Evolutionary conservation across 2,797 vertebrate genomes (phyloP).

Genomic region (Nannoperca obscura): DNA sequence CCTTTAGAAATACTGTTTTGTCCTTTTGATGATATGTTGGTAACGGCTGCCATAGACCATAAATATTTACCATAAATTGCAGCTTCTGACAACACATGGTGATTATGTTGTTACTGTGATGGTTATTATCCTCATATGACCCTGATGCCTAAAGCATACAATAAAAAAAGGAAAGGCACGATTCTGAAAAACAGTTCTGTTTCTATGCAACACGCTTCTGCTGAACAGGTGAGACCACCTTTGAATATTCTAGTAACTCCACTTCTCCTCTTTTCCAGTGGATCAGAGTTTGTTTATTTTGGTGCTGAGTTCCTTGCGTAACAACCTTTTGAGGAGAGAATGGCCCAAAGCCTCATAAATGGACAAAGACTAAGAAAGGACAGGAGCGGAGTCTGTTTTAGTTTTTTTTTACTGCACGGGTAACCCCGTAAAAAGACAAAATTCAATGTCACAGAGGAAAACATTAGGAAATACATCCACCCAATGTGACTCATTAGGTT

Average conservation of each 20-base stretch:
- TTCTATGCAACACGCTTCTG: conserved; percentile 34
- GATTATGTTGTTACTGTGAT: conserved; percentile 21
- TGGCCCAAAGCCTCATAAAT: conserved; percentile 17
- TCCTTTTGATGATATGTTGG: not conserved
- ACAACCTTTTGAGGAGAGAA: conserved; percentile 14
- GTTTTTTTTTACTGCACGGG: not conserved
- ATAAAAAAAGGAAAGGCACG: conserved; percentile 3
- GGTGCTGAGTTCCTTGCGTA: conserved; percentile 11
- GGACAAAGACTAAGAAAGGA: conserved; percentile 18
- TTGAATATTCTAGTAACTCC: not conserved
- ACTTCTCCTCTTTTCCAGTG: not conserved
- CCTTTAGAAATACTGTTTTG: not conserved
- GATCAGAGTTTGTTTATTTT: conserved; percentile 39
- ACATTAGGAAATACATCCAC: not conserved
- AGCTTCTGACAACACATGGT: conserved; percentile 1
- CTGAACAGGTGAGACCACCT: conserved; percentile 28
- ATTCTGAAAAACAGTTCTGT: not conserved
- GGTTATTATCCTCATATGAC: conserved; percentile 6
- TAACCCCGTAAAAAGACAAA: not conserved
- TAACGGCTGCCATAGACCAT: not conserved
- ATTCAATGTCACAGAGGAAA: not conserved
- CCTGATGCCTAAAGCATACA: conserved; percentile 8
- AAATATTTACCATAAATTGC: not conserved
- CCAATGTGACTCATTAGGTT: not conserved
- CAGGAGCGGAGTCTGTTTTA: conserved; percentile 10